These are phyloP conservation scores for Pammene fasciana DNA, from an alignment of 2,888 invertebrate genomes.

Conservation along the genomic window DNA sequence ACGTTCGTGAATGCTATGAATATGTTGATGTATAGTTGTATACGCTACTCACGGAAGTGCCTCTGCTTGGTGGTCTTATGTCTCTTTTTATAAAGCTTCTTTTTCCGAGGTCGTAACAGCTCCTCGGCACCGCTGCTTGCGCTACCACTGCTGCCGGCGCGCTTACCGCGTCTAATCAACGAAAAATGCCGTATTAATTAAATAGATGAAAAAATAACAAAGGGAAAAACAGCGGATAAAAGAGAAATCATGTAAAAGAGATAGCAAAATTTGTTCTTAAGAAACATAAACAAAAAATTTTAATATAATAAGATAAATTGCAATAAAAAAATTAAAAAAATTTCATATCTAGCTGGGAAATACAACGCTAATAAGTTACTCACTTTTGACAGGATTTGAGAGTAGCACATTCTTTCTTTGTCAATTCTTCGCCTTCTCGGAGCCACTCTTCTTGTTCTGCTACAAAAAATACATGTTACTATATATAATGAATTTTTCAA, in stretches of 20 bases:
- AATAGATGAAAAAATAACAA: too few species aligned
- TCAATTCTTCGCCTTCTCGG: slow-evolving; percentile 76
- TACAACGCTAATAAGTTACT: slow-evolving; percentile 48
- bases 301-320: too few species aligned
- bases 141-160: slow-evolving; percentile 79
- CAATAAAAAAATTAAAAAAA: too few species aligned
- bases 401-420: slow-evolving; percentile 73
- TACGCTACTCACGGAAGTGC: slow-evolving; percentile 74
- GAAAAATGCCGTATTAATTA: neutral
- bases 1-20: too few species aligned
- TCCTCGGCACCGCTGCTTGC: slow-evolving; percentile 80
- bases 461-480: slow-evolving; percentile 41
- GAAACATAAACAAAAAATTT: too few species aligned
- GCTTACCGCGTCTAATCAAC: slow-evolving; percentile 68
- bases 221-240: too few species aligned
- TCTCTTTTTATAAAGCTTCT: slow-evolving; percentile 86
- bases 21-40: too few species aligned
- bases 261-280: too few species aligned
- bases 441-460: slow-evolving; percentile 82
- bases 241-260: too few species aligned
- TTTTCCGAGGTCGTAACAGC: slow-evolving; percentile 80
- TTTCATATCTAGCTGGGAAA: too few species aligned
- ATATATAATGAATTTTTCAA: neutral
- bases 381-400: slow-evolving; percentile 80
- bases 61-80: slow-evolving; percentile 81